phyloP scores from a whole-genome alignment of 2,113 vertebrate genomes.

The Aspidoscelis tigris region DNA sequence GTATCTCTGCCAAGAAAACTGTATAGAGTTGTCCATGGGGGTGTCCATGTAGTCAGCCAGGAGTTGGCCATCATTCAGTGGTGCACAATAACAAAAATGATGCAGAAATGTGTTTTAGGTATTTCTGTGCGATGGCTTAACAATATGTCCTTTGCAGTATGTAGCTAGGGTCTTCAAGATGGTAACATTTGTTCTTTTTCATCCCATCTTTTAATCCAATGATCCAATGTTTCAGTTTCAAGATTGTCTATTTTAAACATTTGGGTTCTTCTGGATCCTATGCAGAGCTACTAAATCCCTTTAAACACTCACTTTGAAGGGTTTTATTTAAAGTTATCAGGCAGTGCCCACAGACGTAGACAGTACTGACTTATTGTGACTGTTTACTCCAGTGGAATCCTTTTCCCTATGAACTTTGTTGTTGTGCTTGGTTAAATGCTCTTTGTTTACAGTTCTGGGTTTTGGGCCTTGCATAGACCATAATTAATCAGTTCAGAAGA shows the following conservation, averaged over 20 bases:
- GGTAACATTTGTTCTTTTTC: too few species aligned
- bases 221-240: not conserved
- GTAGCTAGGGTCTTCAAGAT: too few species aligned
- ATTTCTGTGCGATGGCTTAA: too few species aligned
- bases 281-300: not conserved
- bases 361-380: not conserved
- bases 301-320: slow-evolving; percentile 2
- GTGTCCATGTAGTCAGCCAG: too few species aligned
- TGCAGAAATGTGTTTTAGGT: too few species aligned
- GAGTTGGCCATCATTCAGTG: too few species aligned
- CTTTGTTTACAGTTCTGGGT: not conserved
- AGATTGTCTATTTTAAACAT: not conserved
- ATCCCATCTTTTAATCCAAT: too few species aligned
- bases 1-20: too few species aligned
- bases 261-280: not conserved
- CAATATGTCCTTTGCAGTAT: too few species aligned
- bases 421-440: not conserved
- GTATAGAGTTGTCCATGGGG: too few species aligned
- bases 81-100: too few species aligned
- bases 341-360: not conserved
- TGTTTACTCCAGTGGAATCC: not conserved
- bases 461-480: not conserved
- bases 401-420: not conserved
- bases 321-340: not conserved
- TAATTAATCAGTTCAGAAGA: not conserved